phyloP scores from a whole-genome alignment of 2,888 invertebrate species.

The Eristalinus sepulchralis region DNA sequence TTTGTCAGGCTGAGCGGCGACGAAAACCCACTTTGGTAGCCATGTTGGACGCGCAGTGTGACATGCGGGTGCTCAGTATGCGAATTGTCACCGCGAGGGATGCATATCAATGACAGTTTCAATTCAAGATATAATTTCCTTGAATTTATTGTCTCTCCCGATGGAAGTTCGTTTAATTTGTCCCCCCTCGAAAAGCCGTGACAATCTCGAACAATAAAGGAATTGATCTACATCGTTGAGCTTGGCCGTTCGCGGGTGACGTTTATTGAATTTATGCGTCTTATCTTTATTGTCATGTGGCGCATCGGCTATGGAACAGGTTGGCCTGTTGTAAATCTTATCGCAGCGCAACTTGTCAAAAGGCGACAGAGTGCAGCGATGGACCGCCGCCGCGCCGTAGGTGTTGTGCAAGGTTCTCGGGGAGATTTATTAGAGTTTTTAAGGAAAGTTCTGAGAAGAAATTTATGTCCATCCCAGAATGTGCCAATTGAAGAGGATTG shows the following conservation, averaged over 20 bases:
- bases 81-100: background rate
- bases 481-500: background rate
- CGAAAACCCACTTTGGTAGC: background rate
- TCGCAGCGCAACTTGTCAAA: constrained; percentile 6
- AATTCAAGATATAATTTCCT: background rate
- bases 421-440: background rate
- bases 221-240: constrained; percentile 50
- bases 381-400: background rate
- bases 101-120: background rate
- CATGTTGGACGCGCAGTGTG: background rate
- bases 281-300: constrained; percentile 40
- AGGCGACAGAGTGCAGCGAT: background rate
- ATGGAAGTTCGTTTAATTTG: background rate
- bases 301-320: constrained; percentile 33
- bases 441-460: background rate
- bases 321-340: constrained; percentile 4
- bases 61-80: constrained; percentile 1
- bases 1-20: background rate
- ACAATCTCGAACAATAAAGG: constrained; percentile 19
- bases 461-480: background rate
- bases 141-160: background rate
- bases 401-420: background rate
- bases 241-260: constrained; percentile 46
- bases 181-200: background rate
- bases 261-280: constrained; percentile 60